Base-by-base conservation (phyloP, 1,140 invertebrate species). In the Calliphora vicina region DNA sequence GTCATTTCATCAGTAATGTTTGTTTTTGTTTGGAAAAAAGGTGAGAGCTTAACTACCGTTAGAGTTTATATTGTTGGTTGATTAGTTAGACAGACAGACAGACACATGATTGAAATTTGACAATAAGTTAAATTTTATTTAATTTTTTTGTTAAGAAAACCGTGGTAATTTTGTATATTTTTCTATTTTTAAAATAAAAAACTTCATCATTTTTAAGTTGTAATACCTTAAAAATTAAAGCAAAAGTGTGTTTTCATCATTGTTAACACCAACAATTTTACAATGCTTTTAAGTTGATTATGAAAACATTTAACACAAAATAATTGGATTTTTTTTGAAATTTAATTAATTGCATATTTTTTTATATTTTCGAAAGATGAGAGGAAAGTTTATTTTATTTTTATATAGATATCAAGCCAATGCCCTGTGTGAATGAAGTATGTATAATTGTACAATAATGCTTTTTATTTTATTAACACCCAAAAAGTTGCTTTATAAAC, bases 51-150 rank as follows among this genome's bases (percentile, higher is more conserved):
- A 20, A 67, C 61, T 67, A 67, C 61, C 57, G 17, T 23, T 23
- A 20, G 10, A 67, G 9, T 23, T 23, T 23, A 5, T 23, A 23
- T 67, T 67, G 61, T 17, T 67, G n/a, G 6, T 23, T 10, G 10
- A 23, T 67, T 67, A 23, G 17, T 67, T 20, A 20, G 3, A 23
- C 25, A 20, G n/a, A 8, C 25, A 5, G 6, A 17, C n/a, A 17
- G 61, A 67, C 61, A 67, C 20, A 23, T 67, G 61, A 67, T 67
- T 67, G 61, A 67, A 67, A 23, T 67, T 67, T 67, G 61, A 67
- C 61, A 67, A 67, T 67, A 67, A 67, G 61, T 67, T 20, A 25
- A 20, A 67, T 23, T 23, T 67, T 67, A 67, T 67, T 23, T 67
- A 25, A 23, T 25, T 67, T 67, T 67, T 25, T 67, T 57, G 45